A percentile compares a stretch with the other conserved stretches of the same genome.
Conservation (phyloP, 2,113 vertebrate species). For the Seriola aureovittata region DNA sequence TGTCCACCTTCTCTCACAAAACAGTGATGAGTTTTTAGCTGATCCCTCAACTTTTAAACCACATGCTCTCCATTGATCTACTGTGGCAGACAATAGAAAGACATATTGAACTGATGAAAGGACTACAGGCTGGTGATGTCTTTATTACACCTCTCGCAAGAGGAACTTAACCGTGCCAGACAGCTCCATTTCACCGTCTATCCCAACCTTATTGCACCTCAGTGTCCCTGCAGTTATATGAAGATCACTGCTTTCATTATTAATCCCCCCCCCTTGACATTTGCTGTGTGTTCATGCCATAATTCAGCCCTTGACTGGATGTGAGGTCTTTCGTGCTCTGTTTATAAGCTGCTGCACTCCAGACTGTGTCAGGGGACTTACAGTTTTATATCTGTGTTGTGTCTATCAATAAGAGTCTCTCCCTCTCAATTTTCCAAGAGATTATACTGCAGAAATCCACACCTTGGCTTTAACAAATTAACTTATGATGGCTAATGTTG, state of each 20-base stretch:
- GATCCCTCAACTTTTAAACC: conserved; percentile 31
- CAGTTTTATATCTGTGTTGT: not conserved
- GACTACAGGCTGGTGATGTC: not conserved
- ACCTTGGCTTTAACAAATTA: too few relatives aligned
- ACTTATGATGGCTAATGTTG: too few relatives aligned
- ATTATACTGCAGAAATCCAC: too few relatives aligned
- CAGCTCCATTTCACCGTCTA: conserved; percentile 44
- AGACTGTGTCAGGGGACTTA: not conserved
- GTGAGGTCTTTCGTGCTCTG: not conserved
- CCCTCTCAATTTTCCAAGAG: not conserved
- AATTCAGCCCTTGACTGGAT: not conserved
- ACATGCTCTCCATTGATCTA: conserved; percentile 10
- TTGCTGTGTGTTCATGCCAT: conserved; percentile 13
- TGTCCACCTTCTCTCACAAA: conserved; percentile 14
- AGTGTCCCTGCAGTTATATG: conserved; percentile 25
- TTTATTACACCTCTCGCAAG: conserved; percentile 9
- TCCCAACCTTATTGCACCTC: conserved; percentile 36
- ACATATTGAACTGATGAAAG: conserved; percentile 42
- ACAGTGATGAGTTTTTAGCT: conserved; percentile 18
- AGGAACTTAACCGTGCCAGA: conserved; percentile 40
- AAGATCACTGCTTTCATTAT: conserved; percentile 41
- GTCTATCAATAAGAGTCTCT: not conserved
- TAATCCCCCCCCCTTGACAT: conserved; percentile 37
- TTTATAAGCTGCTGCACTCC: not conserved
- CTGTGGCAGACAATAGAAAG: conserved; percentile 15